A percentile compares a stretch with the other conserved stretches of the same genome.
Evolutionary conservation across 1,140 invertebrate species (phyloP).

Genomic region (Chlorops oryzae): DNA sequence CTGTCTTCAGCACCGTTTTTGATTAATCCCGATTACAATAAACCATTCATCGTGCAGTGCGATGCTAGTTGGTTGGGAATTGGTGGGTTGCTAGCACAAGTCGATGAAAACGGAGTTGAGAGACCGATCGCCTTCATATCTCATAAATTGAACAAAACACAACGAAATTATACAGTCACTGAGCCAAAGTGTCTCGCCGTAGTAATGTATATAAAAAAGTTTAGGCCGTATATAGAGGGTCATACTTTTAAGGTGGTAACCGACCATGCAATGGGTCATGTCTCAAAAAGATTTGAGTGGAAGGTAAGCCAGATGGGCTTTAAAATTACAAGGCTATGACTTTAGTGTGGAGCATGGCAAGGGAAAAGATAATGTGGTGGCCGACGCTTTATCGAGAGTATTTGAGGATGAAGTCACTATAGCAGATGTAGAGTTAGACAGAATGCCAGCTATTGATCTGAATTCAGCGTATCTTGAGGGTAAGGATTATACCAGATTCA

Average conservation of each 20-base stretch:
- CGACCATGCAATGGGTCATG: slow-evolving; percentile 17
- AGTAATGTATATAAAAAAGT: slow-evolving; percentile 14
- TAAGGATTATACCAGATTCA: slow-evolving; percentile 5
- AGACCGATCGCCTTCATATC: slow-evolving; percentile 22
- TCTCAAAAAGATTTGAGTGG: slow-evolving; percentile 15
- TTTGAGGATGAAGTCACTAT: background rate
- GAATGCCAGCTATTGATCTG: slow-evolving; percentile 7
- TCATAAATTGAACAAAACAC: slow-evolving; percentile 19
- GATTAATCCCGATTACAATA: slow-evolving; percentile 8
- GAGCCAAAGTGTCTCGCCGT: slow-evolving; percentile 19
- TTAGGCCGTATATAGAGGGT: slow-evolving; percentile 15
- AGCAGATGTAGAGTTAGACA: slow-evolving; percentile 6
- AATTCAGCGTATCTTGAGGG: background rate
- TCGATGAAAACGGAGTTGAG: slow-evolving; percentile 7
- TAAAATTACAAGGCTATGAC: slow-evolving; percentile 4
- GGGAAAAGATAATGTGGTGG: slow-evolving; percentile 10
- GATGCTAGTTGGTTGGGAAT: slow-evolving; percentile 15
- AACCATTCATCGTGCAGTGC: slow-evolving; percentile 14
- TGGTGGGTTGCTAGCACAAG: slow-evolving; percentile 10
- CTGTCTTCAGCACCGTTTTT: slow-evolving; percentile 4
- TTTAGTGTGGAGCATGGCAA: slow-evolving; percentile 6
- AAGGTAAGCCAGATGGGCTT: slow-evolving; percentile 5
- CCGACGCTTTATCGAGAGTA: slow-evolving; percentile 4
- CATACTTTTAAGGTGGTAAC: slow-evolving; percentile 10
- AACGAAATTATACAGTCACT: slow-evolving; percentile 22